A percentile compares a stretch with the other conserved stretches of the same genome.
Evolutionary conservation across 2,113 vertebrate species (phyloP).

Genomic region (Sardina pilchardus): DNA sequence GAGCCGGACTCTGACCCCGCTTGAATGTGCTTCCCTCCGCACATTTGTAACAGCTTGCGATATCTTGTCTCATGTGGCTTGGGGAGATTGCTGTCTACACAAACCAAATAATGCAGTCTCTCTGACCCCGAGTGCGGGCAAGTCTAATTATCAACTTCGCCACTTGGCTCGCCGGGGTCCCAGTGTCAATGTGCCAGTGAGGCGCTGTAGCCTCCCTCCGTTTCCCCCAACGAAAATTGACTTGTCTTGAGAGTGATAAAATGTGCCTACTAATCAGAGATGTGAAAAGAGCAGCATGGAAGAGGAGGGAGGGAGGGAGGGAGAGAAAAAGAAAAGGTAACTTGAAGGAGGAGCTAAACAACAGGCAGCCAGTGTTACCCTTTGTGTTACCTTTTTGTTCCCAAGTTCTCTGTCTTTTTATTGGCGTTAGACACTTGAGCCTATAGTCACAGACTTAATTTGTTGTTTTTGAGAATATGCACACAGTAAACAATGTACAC

Average conservation of each 20-base stretch:
- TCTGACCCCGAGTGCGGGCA: slow-evolving; percentile 74
- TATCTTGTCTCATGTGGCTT: slow-evolving; percentile 82
- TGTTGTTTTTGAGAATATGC: background rate
- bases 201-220: slow-evolving; percentile 64
- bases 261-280: slow-evolving; percentile 69
- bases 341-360: slow-evolving; percentile 1
- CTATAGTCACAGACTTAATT: background rate
- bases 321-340: background rate
- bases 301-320: slow-evolving; percentile 18
- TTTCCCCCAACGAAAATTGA: slow-evolving; percentile 70
- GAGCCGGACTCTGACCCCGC: slow-evolving; percentile 66
- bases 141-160: slow-evolving; percentile 85
- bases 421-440: background rate
- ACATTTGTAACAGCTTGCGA: slow-evolving; percentile 86
- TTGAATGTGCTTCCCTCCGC: slow-evolving; percentile 65
- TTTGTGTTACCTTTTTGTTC: background rate
- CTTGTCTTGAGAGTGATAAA: slow-evolving; percentile 76
- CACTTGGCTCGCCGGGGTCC: slow-evolving; percentile 70
- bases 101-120: slow-evolving; percentile 83
- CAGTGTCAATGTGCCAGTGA: slow-evolving; percentile 59
- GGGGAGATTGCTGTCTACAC: slow-evolving; percentile 88
- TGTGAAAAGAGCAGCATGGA: slow-evolving; percentile 60
- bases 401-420: background rate
- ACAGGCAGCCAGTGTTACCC: background rate
- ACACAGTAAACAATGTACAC: background rate